phyloP scores from a whole-genome alignment of 2,797 vertebrate genomes.

The Mus spretus region DNA sequence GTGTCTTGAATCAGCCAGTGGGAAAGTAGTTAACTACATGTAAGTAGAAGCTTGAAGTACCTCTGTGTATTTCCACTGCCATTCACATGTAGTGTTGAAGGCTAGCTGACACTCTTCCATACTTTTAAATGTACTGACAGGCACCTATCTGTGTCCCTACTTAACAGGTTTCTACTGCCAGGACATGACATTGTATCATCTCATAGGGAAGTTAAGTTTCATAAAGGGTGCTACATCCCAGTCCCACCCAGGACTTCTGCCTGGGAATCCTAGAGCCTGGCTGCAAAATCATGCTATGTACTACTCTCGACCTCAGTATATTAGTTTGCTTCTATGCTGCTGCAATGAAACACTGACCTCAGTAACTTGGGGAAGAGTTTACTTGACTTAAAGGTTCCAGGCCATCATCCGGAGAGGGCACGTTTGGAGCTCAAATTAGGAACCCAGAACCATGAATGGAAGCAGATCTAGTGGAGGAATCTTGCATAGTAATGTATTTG shows the following conservation, averaged over 20 bases:
- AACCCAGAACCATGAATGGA: neutral
- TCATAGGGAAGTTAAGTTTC: neutral
- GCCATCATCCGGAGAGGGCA: no score
- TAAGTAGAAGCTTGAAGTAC: neutral
- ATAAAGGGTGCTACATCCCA: neutral
- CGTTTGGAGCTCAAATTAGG: neutral
- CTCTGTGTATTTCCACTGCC: neutral
- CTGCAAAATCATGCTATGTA: neutral
- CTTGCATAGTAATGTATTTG: neutral
- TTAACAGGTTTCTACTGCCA: neutral
- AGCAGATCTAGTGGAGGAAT: neutral
- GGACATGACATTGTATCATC: neutral
- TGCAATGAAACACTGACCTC: neutral
- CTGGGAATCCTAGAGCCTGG: neutral
- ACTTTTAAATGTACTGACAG: neutral
- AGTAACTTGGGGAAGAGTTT: neutral
- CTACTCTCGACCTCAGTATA: neutral
- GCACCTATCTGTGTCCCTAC: neutral
- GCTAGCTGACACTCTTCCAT: neutral
- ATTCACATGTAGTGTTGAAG: neutral
- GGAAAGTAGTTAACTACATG: neutral
- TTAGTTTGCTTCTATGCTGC: neutral
- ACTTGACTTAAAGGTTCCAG: neutral
- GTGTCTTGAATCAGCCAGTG: neutral
- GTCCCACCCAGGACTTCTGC: neutral